Conservation (phyloP, 2,888 invertebrate genomes). For the Arge pagana region DNA sequence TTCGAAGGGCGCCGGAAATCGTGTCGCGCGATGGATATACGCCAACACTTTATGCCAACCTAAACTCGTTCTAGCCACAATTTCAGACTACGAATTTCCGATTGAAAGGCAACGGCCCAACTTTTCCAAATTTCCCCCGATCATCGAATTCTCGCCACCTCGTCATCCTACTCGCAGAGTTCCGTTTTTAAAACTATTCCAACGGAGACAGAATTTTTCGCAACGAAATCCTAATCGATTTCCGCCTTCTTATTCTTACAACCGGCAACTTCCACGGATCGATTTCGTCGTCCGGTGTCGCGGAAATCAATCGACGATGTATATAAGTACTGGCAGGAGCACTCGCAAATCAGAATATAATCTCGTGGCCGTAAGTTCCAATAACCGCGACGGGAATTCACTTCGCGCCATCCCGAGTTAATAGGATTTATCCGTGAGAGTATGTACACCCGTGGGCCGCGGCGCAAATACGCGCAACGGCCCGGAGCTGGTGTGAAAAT, state of each 20-base stretch:
- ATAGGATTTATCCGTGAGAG: no score
- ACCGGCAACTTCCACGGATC: slow-evolving; percentile 2
- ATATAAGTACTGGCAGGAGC: background rate
- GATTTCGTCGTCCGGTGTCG: background rate
- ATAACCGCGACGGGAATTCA: slow-evolving; percentile 22
- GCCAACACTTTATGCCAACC: slow-evolving; percentile 5
- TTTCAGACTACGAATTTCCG: no score
- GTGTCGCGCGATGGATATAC: background rate
- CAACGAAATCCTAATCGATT: no score
- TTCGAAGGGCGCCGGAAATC: slow-evolving; percentile 2
- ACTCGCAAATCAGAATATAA: slow-evolving; percentile 22
- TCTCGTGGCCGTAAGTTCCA: slow-evolving; percentile 16
- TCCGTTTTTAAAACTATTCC: no score
- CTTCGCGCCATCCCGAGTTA: slow-evolving; percentile 17
- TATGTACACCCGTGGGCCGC: slow-evolving; percentile 1
- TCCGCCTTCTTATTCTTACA: background rate
- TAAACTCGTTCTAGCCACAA: no score
- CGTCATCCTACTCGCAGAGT: no score
- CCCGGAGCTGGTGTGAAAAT: no score
- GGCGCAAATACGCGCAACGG: no score
- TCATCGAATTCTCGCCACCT: no score
- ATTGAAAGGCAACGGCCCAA: no score
- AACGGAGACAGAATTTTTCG: no score
- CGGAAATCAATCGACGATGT: background rate
- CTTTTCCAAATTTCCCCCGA: no score